Base-by-base conservation (phyloP, 2,888 invertebrate species). In the Kuschelorhynchus macadamiae region DNA sequence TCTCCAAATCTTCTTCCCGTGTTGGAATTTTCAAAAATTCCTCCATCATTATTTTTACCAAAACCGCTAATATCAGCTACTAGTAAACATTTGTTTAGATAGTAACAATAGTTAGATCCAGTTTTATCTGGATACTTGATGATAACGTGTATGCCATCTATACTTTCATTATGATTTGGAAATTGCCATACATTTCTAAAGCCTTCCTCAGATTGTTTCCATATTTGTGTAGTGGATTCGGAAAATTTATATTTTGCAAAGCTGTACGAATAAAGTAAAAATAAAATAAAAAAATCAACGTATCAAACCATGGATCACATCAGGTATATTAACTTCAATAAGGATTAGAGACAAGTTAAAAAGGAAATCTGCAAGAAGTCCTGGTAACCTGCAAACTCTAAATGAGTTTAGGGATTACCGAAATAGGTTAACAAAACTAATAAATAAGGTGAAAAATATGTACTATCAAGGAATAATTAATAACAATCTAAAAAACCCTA, bases 111-210 rank as follows among this genome's bases (percentile, higher is more conserved):
- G 60, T 52, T 67, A 36, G 72, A 69, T 52, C 62, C 72, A 50
- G 46, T 66, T 44, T 75, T 72, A 8, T 60, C 41, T 56, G 74
- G 74, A 36, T 63, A 70, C 56, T 75, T 72, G 11, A 75, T 74
- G 11, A 64, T 70, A 14, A 74, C 56, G 33, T 74, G 71, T 50
- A 71, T 72, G 25, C 72, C 69, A 65, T 72, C 70, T 17, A 71
- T 65, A 42, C 61, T 67, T 0, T 67, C 72, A 62, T 63, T 67
- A 39, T 60, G 71, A 52, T 72, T 73, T 17, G 67, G 67, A 63
- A 73, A 73, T 67, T 71, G 64, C 71, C 66, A 70, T 52, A 44
- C 14, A 67, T 61, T 44, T 36, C 49, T 16, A 70, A 69, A 73
- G 12, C 47, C 55, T 49, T 67, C 49, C 14, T 21, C 21, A 21